phyloP scores from a whole-genome alignment of 2,888 invertebrate genomes.

The Diarsia dahlii region DNA sequence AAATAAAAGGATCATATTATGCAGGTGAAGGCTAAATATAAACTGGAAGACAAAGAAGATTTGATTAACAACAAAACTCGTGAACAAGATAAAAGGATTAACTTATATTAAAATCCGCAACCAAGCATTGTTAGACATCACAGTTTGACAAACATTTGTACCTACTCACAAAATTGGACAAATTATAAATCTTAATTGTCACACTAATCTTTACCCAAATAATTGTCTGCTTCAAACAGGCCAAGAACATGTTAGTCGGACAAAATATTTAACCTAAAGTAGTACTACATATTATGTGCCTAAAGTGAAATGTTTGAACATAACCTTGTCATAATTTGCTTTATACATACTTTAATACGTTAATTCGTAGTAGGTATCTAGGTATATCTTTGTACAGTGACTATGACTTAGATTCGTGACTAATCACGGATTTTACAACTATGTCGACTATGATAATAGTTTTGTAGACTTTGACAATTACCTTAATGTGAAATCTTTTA shows the following conservation, averaged over 20 bases:
- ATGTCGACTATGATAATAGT: not conserved
- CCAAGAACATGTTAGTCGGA: slow-evolving; percentile 33
- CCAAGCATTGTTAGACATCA: not conserved
- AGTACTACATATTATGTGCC: too few species aligned
- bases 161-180: not conserved
- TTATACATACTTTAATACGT: slow-evolving; percentile 12
- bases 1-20: not conserved
- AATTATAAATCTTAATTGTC: slow-evolving; percentile 36
- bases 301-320: slow-evolving; percentile 10
- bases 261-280: slow-evolving; percentile 24
- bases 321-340: slow-evolving; percentile 49
- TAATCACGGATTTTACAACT: slow-evolving; percentile 18
- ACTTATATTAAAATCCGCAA: slow-evolving; percentile 11
- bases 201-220: slow-evolving; percentile 49
- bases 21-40: slow-evolving; percentile 6
- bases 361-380: not conserved
- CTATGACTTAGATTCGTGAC: slow-evolving; percentile 15
- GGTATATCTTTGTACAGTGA: slow-evolving; percentile 7
- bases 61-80: not conserved
- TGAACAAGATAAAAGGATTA: slow-evolving; percentile 26
- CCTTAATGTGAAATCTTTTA: not conserved
- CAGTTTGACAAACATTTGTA: slow-evolving; percentile 16
- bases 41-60: not conserved
- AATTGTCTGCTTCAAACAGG: slow-evolving; percentile 32
- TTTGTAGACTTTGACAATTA: not conserved